Evolutionary conservation across 2,797 vertebrate genomes (phyloP).

Genomic region (Eulemur coronatus): DNA sequence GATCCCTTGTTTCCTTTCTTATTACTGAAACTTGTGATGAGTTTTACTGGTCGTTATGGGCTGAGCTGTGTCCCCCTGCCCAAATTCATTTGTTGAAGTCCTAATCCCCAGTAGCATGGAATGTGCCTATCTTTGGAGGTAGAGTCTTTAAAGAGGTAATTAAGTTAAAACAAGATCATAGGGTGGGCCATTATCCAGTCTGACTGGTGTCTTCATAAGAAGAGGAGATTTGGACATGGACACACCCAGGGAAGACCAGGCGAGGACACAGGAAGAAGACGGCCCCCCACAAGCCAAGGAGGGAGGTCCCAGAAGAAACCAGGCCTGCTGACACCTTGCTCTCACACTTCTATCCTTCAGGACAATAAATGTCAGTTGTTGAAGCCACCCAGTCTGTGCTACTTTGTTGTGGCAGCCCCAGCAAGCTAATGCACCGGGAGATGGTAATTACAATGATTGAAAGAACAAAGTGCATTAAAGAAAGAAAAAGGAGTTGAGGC

Average conservation of each 20-base stretch:
- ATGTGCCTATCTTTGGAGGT: background rate
- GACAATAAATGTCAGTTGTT: background rate
- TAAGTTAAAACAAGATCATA: background rate
- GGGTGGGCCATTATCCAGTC: background rate
- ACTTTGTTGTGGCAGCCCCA: background rate
- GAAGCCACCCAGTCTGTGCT: background rate
- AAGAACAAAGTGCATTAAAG: background rate
- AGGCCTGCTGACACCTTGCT: background rate
- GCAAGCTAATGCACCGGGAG: background rate
- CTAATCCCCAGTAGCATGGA: background rate
- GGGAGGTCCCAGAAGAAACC: background rate
- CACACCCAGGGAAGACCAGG: rapidly evolving
- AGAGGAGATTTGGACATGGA: background rate
- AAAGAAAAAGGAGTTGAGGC: background rate
- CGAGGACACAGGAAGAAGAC: background rate
- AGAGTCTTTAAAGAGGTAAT: background rate
- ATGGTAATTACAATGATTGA: background rate
- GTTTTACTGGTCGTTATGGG: background rate
- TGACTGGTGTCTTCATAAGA: background rate
- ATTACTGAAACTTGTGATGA: background rate
- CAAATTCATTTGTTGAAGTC: background rate
- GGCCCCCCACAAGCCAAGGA: background rate
- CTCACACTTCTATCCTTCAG: background rate
- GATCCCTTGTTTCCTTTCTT: background rate
- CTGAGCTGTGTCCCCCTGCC: rapidly evolving